A percentile compares a stretch with the other conserved stretches of the same genome.
Evolutionary conservation across 2,113 vertebrate species (phyloP).

Genomic region (Myocastor coypus): DNA sequence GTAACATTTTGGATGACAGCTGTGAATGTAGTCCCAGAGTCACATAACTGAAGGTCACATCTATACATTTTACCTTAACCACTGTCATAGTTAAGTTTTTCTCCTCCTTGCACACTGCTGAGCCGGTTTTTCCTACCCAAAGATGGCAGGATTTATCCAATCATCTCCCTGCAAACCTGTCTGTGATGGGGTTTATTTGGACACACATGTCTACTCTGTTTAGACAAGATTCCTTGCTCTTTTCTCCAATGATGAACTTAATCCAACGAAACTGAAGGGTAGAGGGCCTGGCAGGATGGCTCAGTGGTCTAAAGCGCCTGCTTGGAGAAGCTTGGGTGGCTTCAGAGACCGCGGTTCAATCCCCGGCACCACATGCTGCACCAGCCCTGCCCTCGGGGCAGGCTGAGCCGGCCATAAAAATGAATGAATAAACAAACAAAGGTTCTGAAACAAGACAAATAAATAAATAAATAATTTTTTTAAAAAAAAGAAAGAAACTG

Average conservation of each 20-base stretch:
- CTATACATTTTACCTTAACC: not conserved
- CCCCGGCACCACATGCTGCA: too few species aligned
- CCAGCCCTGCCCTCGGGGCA: too few species aligned
- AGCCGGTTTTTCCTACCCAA: not conserved
- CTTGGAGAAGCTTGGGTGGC: too few species aligned
- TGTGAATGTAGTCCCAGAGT: not conserved
- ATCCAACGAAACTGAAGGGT: not conserved
- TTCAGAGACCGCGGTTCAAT: too few species aligned
- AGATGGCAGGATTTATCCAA: not conserved
- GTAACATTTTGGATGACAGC: not conserved
- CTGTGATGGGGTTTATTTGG: not conserved
- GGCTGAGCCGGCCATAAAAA: too few species aligned
- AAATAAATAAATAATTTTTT: too few species aligned
- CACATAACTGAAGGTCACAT: not conserved
- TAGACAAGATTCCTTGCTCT: conserved; percentile 43
- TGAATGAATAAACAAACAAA: too few species aligned
- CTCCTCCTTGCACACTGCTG: not conserved
- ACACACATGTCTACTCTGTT: not conserved
- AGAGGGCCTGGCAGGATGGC: too few species aligned
- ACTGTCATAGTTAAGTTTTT: not conserved
- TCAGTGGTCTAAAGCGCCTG: too few species aligned
- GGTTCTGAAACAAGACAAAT: too few species aligned
- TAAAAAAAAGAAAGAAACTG: too few species aligned
- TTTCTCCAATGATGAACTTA: conserved; percentile 28
- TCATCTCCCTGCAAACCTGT: not conserved